Percentiles rank a stretch among this genome's conserved stretches.
These are phyloP conservation scores for Acridotheres tristis DNA, from an alignment of 2,797 vertebrate genomes.

Conservation along the genomic window DNA sequence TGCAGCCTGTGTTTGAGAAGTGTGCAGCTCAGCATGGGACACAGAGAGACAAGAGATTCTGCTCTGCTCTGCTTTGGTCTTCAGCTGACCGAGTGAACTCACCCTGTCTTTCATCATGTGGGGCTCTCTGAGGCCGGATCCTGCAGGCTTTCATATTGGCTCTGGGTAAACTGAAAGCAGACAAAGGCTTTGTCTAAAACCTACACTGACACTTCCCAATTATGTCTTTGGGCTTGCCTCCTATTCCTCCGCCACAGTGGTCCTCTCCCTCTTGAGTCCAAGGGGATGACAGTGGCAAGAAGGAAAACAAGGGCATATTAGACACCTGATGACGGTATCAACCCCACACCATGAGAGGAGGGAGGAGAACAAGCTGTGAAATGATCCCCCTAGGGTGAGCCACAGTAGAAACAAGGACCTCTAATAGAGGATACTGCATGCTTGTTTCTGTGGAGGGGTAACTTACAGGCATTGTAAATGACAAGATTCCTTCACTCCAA, in stretches of 20 bases:
- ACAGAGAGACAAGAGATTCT: neutral
- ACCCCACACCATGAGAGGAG: neutral
- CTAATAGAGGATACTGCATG: rapidly evolving
- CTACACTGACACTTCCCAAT: rapidly evolving
- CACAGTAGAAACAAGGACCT: neutral
- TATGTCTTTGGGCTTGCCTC: neutral
- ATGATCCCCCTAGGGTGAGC: neutral
- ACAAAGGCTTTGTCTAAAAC: rapidly evolving
- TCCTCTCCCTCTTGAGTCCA: neutral
- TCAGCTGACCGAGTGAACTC: neutral
- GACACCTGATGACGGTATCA: neutral
- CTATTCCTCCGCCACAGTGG: neutral
- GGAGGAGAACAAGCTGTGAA: neutral
- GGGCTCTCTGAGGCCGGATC: neutral
- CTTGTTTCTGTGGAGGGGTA: neutral
- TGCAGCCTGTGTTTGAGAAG: neutral
- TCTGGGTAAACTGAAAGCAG: neutral
- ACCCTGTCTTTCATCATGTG: neutral
- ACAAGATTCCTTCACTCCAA: neutral
- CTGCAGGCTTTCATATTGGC: rapidly evolving
- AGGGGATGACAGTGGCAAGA: neutral
- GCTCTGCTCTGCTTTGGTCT: neutral
- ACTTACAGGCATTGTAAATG: neutral
- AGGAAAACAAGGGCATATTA: neutral
- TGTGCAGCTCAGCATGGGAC: neutral